Evolutionary conservation across 2,797 vertebrate species (phyloP).

Genomic region (Neomorphus geoffroyi): DNA sequence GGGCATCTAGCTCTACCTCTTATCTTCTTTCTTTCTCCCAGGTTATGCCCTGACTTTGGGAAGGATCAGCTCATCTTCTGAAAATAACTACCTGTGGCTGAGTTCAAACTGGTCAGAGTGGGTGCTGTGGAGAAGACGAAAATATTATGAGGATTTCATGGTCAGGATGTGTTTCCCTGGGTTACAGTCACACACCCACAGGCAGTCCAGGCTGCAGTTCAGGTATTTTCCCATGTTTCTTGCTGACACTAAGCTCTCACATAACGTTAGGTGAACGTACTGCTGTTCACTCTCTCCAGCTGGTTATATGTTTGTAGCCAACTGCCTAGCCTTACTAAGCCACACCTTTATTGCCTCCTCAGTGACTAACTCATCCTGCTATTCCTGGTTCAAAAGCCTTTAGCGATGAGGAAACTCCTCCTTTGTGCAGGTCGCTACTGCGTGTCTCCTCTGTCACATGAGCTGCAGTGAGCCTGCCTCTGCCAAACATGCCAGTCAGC

Average conservation of each 20-base stretch:
- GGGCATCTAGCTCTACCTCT: not conserved
- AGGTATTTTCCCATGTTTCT: not conserved
- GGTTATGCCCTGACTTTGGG: not conserved
- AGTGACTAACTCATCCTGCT: not conserved
- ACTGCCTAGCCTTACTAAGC: not conserved
- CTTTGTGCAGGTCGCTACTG: not conserved
- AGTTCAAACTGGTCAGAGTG: not conserved
- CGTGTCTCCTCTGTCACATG: fast-evolving
- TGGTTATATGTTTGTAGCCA: not conserved
- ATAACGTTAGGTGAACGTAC: not conserved
- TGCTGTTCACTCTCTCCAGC: not conserved
- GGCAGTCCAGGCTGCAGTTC: not conserved
- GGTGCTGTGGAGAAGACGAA: not conserved
- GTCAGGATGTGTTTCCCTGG: not conserved
- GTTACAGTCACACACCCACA: not conserved
- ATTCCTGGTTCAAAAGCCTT: not conserved
- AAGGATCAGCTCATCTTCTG: not conserved
- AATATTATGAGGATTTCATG: not conserved
- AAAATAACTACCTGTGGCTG: not conserved
- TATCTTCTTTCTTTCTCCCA: not conserved
- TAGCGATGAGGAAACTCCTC: not conserved
- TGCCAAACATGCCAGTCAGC: not conserved
- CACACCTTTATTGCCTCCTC: not conserved
- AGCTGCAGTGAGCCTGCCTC: not conserved
- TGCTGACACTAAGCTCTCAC: not conserved